These are phyloP conservation scores for Gallinago paraguaiae DNA, from an alignment of 2,113 vertebrate species.

Conservation along the genomic window DNA sequence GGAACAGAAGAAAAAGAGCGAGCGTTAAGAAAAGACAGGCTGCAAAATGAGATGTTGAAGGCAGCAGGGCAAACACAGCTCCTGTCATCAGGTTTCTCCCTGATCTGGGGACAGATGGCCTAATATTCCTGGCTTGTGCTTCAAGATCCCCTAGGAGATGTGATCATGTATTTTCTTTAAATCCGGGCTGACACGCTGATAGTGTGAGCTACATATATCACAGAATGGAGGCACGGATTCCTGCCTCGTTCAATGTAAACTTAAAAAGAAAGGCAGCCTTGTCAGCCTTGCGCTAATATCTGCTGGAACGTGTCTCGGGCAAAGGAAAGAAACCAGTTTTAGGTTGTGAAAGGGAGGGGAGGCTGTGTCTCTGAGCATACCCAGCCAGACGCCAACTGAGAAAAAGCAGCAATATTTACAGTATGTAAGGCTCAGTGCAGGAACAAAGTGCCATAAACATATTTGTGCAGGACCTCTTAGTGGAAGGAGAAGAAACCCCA, in stretches of 20 bases:
- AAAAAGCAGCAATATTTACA: neutral
- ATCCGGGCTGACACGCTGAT: neutral
- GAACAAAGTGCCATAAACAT: neutral
- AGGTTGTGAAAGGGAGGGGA: neutral
- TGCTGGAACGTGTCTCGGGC: neutral
- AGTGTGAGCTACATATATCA: neutral
- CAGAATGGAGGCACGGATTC: neutral
- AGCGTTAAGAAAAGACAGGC: neutral
- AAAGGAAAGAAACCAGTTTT: neutral
- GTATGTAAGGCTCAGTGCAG: neutral
- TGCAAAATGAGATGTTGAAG: neutral
- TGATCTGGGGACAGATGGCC: slow-evolving; percentile 11
- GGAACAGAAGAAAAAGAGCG: neutral
- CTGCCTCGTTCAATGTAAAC: neutral
- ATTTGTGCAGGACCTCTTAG: neutral
- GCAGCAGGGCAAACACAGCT: slow-evolving; percentile 1
- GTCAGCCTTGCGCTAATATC: neutral
- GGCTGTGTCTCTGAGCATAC: neutral
- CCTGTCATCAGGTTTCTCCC: neutral
- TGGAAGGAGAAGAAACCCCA: neutral
- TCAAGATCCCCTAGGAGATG: neutral
- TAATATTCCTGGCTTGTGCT: neutral
- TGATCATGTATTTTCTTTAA: slow-evolving; percentile 39
- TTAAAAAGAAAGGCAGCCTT: neutral
- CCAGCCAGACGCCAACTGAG: neutral